These are phyloP conservation scores for Forbesichthys agassizii DNA, from an alignment of 2,113 vertebrate genomes.

Conservation along the genomic window DNA sequence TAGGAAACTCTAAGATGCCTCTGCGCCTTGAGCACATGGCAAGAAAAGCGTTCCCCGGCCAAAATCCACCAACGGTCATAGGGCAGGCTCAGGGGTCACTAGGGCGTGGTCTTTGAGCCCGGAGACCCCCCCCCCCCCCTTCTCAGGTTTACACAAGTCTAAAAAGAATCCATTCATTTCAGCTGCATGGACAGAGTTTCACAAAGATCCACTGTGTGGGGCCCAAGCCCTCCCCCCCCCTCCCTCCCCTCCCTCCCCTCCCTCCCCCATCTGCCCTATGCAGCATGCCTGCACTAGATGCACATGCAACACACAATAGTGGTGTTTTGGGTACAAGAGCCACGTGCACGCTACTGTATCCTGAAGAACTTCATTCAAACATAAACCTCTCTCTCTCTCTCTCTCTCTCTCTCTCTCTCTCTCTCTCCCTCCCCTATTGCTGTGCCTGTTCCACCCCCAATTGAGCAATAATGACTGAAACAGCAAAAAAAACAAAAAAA, in stretches of 20 bases:
- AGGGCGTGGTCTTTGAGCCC: constrained; percentile 63
- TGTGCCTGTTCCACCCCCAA: not conserved
- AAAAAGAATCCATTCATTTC: constrained; percentile 80
- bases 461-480: too few species aligned
- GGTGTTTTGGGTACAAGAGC: constrained; percentile 50
- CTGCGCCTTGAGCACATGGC: constrained; percentile 46
- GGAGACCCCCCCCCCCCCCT: constrained; percentile 51
- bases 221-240: constrained; percentile 44
- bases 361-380: constrained; percentile 38
- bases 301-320: constrained; percentile 35
- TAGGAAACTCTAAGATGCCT: constrained; percentile 25
- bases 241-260: constrained; percentile 41
- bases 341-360: constrained; percentile 44
- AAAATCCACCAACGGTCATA: constrained; percentile 76
- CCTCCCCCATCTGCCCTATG: constrained; percentile 45
- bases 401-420: too few species aligned
- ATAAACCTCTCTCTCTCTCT: constrained; percentile 1
- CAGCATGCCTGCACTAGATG: constrained; percentile 26
- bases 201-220: constrained; percentile 78
- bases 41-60: constrained; percentile 61
- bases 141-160: constrained; percentile 80
- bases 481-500: too few species aligned
- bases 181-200: constrained; percentile 68
- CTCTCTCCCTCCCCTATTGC: too few species aligned
- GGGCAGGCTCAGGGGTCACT: constrained; percentile 74